Base-by-base conservation (phyloP, 2,888 invertebrate species). In the Drosophila borealis region DNA sequence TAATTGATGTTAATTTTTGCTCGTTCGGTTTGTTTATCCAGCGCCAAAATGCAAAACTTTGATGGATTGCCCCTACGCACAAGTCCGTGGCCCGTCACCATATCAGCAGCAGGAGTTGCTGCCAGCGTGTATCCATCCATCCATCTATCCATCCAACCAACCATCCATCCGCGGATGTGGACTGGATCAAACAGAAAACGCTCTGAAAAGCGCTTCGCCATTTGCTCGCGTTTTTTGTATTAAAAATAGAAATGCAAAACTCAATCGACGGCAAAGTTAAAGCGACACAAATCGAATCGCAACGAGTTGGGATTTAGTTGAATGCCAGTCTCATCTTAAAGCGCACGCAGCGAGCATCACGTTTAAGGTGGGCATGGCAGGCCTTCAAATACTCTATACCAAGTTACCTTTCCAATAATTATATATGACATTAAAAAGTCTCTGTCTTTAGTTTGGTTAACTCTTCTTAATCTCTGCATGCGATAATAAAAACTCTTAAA, bases 1-100 rank as follows among this genome's bases (percentile, higher is more conserved):
- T 83, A 83, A 83, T 83, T 83, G 83, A 85, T 88, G 83, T 88
- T 86, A 85, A 88, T 85, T 88, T 79, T 62, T 21, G 63, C 50
- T 25, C 25, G 34, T 33, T 63, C 36, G 13, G 33, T 53, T 48
- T 60, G 48, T 69, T 54, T 69, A 60, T 19, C 25, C 70, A 59
- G 62, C 54, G 36, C 25, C 11, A 56, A 59, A 29, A 63, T 61
- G 56, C 42, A 68, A 61, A 66, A 65, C 64, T 67, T 65, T 82
- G 85, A 82, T 88, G 79, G 81, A 82, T 76, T 29, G 64, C 56
- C 51, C 25, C 29, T 6, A 42, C 19, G 11, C 29, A 41, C 14
- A 29, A 29, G 29, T 2, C 8, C 29, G 8, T 29, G 29, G 29
- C 29, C 29, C 29, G 29, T 29, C 29, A 29, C 29, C 29, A 29